These are phyloP conservation scores for Meteorus colon DNA, from an alignment of 2,888 invertebrate genomes.

Conservation along the genomic window DNA sequence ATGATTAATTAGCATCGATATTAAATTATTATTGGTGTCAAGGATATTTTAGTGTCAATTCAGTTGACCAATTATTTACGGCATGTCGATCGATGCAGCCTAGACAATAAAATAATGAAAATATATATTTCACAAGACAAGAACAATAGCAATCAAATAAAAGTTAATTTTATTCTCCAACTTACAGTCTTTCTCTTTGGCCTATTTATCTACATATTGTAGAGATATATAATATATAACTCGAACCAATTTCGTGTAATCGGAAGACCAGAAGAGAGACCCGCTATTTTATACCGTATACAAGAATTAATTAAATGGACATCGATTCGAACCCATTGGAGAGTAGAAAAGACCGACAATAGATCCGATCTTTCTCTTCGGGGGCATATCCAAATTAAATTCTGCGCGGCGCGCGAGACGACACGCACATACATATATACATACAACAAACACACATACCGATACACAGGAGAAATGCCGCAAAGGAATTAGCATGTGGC, in stretches of 20 bases:
- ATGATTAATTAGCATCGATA: too few relatives aligned
- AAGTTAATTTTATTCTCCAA: too few relatives aligned
- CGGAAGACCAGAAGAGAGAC: conserved; percentile 21
- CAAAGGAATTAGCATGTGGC: conserved; percentile 43
- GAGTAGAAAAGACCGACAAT: conserved; percentile 27
- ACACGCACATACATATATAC: not conserved
- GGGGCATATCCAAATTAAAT: conserved; percentile 46
- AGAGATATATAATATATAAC: conserved; percentile 3
- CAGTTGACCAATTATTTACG: too few relatives aligned
- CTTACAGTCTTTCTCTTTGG: not conserved
- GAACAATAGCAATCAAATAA: too few relatives aligned
- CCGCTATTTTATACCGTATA: conserved; percentile 3
- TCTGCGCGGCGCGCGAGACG: conserved; percentile 25
- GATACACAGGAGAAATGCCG: conserved; percentile 27
- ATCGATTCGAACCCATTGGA: conserved; percentile 29
- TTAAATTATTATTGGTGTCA: too few relatives aligned
- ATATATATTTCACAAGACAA: too few relatives aligned
- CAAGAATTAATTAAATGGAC: conserved; percentile 41
- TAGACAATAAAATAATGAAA: too few relatives aligned
- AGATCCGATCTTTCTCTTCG: conserved; percentile 40
- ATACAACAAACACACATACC: not conserved
- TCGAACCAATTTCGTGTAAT: conserved; percentile 28
- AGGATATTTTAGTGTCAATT: too few relatives aligned
- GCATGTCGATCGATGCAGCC: too few relatives aligned
- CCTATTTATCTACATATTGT: not conserved